phyloP scores from a whole-genome alignment of 2,113 vertebrate genomes.

The Menura novaehollandiae region DNA sequence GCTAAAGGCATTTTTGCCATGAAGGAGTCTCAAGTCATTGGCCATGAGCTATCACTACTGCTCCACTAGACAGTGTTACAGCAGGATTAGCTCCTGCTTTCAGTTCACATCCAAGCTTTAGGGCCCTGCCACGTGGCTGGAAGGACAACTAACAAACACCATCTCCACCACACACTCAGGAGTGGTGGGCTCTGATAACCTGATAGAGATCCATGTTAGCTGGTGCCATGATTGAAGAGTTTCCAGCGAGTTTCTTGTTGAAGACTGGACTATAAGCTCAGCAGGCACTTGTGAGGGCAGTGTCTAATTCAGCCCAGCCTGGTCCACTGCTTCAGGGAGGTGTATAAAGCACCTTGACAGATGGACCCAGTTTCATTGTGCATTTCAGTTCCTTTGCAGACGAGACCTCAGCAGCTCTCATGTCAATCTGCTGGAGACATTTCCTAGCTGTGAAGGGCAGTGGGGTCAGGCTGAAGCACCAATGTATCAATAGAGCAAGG shows the following conservation, averaged over 20 bases:
- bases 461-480: neutral
- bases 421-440: neutral
- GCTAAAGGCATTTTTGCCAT: neutral
- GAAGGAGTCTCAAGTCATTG: neutral
- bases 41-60: neutral
- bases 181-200: neutral
- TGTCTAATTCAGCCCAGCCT: neutral
- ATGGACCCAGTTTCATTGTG: neutral
- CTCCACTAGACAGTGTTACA: neutral
- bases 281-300: neutral
- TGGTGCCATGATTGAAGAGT: neutral
- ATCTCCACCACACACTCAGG: neutral
- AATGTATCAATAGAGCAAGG: neutral
- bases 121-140: neutral
- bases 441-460: neutral
- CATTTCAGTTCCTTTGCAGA: neutral
- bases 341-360: neutral
- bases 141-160: neutral
- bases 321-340: neutral
- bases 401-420: fast-evolving
- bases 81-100: neutral
- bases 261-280: neutral
- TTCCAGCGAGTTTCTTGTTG: neutral
- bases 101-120: neutral
- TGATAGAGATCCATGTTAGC: neutral